Evolutionary conservation across 2,113 vertebrate genomes (phyloP).

Genomic region (Sturnus vulgaris): DNA sequence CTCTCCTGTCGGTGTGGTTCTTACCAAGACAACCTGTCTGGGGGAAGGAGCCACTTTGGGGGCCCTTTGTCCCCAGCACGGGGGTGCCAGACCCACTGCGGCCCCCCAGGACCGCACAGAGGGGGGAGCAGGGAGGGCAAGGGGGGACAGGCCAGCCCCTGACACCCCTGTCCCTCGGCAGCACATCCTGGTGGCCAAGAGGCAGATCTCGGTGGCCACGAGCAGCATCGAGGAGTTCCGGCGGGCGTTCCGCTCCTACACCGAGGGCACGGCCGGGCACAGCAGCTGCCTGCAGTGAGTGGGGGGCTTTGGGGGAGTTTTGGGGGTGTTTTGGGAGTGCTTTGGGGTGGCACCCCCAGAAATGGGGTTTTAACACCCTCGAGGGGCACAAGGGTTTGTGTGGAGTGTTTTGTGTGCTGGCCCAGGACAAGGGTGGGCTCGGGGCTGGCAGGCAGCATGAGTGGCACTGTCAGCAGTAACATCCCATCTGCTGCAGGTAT

Average conservation of each 20-base stretch:
- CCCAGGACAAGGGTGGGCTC: neutral
- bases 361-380: neutral
- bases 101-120: neutral
- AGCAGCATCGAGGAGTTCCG: constrained; percentile 80
- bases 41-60: accelerated
- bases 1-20: neutral
- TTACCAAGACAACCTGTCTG: neutral
- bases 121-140: neutral
- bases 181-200: constrained; percentile 93
- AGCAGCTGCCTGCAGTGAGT: constrained; percentile 90
- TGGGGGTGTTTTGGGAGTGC: neutral
- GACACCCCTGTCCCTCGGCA: constrained; percentile 35
- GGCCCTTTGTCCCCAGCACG: neutral
- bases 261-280: constrained; percentile 80
- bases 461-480: accelerated
- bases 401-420: neutral
- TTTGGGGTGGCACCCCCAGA: neutral
- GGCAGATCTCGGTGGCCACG: constrained; percentile 83
- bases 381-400: neutral
- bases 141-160: neutral
- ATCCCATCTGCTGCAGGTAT: neutral
- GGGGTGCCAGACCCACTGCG: accelerated
- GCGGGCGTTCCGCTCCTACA: constrained; percentile 82
- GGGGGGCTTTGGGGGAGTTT: neutral
- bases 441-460: neutral